These are phyloP conservation scores for Epicampocera succincta DNA, from an alignment of 2,888 invertebrate genomes.

Conservation along the genomic window DNA sequence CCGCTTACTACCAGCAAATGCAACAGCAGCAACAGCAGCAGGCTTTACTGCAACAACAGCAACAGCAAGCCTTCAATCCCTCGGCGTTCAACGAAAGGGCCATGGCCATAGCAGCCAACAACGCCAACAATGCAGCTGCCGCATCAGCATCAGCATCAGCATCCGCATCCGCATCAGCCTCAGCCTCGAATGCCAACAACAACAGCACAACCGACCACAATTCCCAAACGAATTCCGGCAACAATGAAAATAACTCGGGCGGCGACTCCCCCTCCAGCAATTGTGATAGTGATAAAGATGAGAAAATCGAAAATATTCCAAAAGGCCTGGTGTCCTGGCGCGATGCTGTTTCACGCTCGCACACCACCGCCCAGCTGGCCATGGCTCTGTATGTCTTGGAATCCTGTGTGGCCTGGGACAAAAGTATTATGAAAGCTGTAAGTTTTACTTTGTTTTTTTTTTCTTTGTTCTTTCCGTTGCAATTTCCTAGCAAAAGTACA, in stretches of 20 bases:
- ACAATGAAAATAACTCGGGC: constrained; percentile 75
- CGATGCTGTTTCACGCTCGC: constrained; percentile 91
- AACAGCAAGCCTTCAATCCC: constrained; percentile 73
- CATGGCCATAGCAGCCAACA: constrained; percentile 78
- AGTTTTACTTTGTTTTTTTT: constrained; percentile 83
- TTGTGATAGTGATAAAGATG: constrained; percentile 80
- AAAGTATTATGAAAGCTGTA: constrained; percentile 99
- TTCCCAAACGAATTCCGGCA: constrained; percentile 67
- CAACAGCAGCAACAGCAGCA: constrained; percentile 80
- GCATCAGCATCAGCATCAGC: constrained; percentile 64
- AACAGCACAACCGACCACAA: constrained; percentile 56
- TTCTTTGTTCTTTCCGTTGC: constrained; percentile 47
- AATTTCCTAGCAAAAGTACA: background rate
- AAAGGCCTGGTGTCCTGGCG: constrained; percentile 93
- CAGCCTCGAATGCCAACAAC: constrained; percentile 45
- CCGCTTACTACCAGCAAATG: constrained; percentile 78
- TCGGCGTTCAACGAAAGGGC: constrained; percentile 77
- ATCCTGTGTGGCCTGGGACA: constrained; percentile 98
- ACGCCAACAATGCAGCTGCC: constrained; percentile 70
- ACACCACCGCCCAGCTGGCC: constrained; percentile 94
- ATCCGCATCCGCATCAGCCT: constrained; percentile 63
- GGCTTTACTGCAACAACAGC: constrained; percentile 78
- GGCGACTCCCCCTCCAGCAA: constrained; percentile 80
- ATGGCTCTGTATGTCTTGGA: constrained; percentile 95
- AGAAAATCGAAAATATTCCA: constrained; percentile 80